Evolutionary conservation across 2,888 invertebrate species (phyloP).

Genomic region (Marasmarcha lunaedactyla): DNA sequence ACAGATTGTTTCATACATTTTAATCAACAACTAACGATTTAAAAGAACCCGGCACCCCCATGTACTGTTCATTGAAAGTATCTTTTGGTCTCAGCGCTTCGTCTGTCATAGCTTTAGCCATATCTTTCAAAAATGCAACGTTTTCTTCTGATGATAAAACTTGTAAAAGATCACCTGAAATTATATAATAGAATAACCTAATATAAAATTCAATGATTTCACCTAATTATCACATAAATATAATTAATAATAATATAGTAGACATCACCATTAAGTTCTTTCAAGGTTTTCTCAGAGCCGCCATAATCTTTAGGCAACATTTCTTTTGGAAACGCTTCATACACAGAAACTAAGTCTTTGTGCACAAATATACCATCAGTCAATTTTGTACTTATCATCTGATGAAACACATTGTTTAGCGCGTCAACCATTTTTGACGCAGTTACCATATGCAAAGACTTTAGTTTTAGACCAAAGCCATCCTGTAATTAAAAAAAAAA

Average conservation of each 20-base stretch:
- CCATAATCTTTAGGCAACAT: constrained; percentile 41
- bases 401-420: constrained; percentile 17
- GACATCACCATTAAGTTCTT: constrained; percentile 1
- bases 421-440: constrained; percentile 36
- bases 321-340: constrained; percentile 26
- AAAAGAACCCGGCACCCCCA: constrained; percentile 27
- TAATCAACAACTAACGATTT: constrained; percentile 23
- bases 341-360: constrained; percentile 24
- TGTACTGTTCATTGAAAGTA: constrained; percentile 26
- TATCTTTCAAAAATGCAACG: constrained; percentile 21
- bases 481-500: neutral
- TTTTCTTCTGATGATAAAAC: constrained; percentile 22
- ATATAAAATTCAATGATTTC: too few species aligned
- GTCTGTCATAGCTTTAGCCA: constrained; percentile 24
- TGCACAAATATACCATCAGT: constrained; percentile 11
- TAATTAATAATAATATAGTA: too few species aligned
- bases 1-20: too few species aligned
- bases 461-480: neutral
- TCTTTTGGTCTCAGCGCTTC: constrained; percentile 25
- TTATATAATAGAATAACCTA: too few species aligned
- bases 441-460: neutral
- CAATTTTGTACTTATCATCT: neutral
- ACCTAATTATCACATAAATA: too few species aligned
- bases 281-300: constrained; percentile 21
- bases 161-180: constrained; percentile 21